phyloP scores from a whole-genome alignment of 2,888 invertebrate species.

The Epinotia nisella region DNA sequence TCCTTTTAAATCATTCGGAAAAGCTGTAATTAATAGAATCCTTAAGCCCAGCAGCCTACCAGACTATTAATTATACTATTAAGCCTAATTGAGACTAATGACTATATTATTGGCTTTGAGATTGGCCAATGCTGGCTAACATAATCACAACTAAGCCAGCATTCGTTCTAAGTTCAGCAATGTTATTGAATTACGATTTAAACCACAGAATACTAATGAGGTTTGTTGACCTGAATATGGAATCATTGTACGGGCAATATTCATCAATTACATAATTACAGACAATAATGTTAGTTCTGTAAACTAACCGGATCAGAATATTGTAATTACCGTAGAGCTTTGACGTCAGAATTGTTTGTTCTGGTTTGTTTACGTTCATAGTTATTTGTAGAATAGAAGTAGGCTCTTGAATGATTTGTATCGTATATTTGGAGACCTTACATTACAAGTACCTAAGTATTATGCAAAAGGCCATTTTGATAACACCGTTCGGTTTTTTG shows the following conservation, averaged over 20 bases:
- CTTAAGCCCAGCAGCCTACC: not conserved
- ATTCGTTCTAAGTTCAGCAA: constrained; percentile 17
- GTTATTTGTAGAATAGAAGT: not conserved
- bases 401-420: not conserved
- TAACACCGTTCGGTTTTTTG: no score
- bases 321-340: not conserved
- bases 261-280: not conserved
- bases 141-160: constrained; percentile 13
- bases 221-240: constrained; percentile 3
- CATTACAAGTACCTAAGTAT: no score
- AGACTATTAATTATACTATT: not conserved
- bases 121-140: not conserved
- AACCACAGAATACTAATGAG: constrained; percentile 28
- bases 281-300: not conserved
- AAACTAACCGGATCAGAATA: not conserved
- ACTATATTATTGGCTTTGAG: not conserved
- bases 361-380: not conserved
- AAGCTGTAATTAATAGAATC: not conserved
- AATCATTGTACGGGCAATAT: not conserved
- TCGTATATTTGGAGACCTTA: no score
- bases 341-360: not conserved
- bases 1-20: not conserved
- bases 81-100: constrained; percentile 6
- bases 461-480: no score
- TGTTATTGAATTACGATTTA: constrained; percentile 35